A percentile compares a stretch with the other conserved stretches of the same genome.
phyloP scores from a whole-genome alignment of 2,888 invertebrate genomes.

The Yponomeuta sedellus region DNA sequence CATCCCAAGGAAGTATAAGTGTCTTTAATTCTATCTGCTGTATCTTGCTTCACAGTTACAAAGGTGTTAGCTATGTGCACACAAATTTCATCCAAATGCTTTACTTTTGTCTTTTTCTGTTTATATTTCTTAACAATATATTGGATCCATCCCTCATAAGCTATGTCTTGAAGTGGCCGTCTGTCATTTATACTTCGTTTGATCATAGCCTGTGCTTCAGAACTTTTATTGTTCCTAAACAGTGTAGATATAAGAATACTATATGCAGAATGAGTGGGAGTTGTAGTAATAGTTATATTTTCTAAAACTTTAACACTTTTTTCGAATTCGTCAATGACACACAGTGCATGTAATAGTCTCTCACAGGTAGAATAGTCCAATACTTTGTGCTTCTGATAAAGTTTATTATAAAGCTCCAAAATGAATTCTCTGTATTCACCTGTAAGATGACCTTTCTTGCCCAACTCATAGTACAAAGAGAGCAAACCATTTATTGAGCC shows the following conservation, averaged over 20 bases:
- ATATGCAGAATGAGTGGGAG: slow-evolving; percentile 66
- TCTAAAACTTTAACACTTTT: slow-evolving; percentile 77
- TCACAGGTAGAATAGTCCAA: slow-evolving; percentile 79
- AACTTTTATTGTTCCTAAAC: slow-evolving; percentile 73
- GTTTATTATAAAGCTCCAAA: slow-evolving; percentile 57
- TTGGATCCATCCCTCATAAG: slow-evolving; percentile 73
- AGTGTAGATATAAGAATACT: slow-evolving; percentile 75
- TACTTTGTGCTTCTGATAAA: slow-evolving; percentile 72
- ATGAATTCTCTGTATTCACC: slow-evolving; percentile 73
- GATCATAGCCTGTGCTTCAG: slow-evolving; percentile 79
- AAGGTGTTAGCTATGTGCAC: slow-evolving; percentile 71
- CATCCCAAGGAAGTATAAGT: slow-evolving; percentile 45
- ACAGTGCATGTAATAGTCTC: slow-evolving; percentile 77
- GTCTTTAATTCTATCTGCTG: slow-evolving; percentile 43
- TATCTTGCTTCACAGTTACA: slow-evolving; percentile 37
- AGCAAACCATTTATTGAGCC: slow-evolving; percentile 77
- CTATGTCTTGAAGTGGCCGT: slow-evolving; percentile 58
- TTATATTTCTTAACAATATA: slow-evolving; percentile 58
- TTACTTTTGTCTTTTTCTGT: slow-evolving; percentile 41
- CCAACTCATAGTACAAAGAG: slow-evolving; percentile 63
- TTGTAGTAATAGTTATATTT: slow-evolving; percentile 68
- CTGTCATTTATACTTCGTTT: slow-evolving; percentile 64
- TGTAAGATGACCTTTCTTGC: slow-evolving; percentile 40
- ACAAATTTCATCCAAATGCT: slow-evolving; percentile 76
- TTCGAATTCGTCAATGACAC: slow-evolving; percentile 79